Conservation (phyloP, 1,140 invertebrate genomes). For the Calephelis virginiensis region DNA sequence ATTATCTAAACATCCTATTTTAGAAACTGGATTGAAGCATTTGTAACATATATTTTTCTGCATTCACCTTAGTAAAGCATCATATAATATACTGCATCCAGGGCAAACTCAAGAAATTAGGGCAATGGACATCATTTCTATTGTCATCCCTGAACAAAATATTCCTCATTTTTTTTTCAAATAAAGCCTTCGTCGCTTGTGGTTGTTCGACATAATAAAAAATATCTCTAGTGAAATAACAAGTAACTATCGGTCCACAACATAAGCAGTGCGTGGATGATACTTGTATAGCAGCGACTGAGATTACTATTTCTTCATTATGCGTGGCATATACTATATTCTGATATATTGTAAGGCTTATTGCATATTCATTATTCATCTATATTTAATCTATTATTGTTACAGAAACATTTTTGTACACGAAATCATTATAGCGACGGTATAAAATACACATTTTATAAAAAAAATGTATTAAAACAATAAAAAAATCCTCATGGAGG, state of each 20-base stretch:
- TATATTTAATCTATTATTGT: constrained; percentile 10
- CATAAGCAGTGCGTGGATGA: too few species aligned
- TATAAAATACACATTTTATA: not conserved
- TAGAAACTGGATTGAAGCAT: not conserved
- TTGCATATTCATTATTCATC: not conserved
- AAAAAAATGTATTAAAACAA: constrained; percentile 1
- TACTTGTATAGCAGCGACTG: too few species aligned
- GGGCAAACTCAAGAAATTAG: too few species aligned
- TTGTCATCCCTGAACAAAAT: too few species aligned
- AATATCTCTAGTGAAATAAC: too few species aligned
- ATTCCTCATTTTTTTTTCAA: too few species aligned
- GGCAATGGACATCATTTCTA: too few species aligned
- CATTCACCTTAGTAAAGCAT: not conserved
- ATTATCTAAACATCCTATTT: not conserved
- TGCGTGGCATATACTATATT: too few species aligned
- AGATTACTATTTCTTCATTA: too few species aligned
- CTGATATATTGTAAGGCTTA: not conserved
- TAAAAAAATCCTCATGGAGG: constrained; percentile 12
- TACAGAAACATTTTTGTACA: constrained; percentile 7
- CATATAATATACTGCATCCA: not conserved
- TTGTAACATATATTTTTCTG: constrained; percentile 1
- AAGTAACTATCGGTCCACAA: too few species aligned
- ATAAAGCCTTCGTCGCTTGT: too few species aligned
- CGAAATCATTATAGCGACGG: not conserved
- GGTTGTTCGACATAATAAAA: too few species aligned